Base-by-base conservation (phyloP, 2,113 vertebrate genomes). In the Entosphenus tridentatus region DNA sequence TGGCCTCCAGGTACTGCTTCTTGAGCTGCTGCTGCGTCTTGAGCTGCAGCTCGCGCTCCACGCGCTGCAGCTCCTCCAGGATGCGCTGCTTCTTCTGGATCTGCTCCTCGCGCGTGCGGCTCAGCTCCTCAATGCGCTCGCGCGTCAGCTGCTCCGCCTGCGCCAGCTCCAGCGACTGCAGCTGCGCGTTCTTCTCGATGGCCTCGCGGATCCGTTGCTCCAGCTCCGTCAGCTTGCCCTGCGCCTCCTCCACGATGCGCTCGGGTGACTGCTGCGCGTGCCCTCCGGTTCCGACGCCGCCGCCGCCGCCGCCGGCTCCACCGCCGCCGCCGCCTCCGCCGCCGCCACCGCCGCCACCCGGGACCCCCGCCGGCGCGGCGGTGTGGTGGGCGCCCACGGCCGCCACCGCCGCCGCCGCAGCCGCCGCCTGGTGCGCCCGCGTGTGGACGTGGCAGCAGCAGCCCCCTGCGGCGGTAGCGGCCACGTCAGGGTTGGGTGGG, bases 11-110 rank as follows among this genome's bases (percentile, higher is more conserved):
- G 83, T 89, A 96, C 83, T 98, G 91, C 95, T 96, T 96, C 88
- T 88, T 95, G 86, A 98, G 89, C 79, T 98, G 91, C 83, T 96
- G 91, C 73, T 96, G 90, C 74, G 91, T 96, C 87, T 98, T 98
- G 78, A 96, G 84, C 82, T 96, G 91, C 78, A 96, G 84, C 80
- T 96, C 91, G 77, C 91, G 87, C 80, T 97, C 93, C 75, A 97
- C 93, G 81, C 96, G 96, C 81, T 97, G 93, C 75, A 97, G 83
- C 80, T 97, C 93, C 82, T 97, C 96, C 77, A 97, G 78, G 81
- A 96, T 97, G 84, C 95, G 95, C 85, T 97, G 96, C 82, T 97
- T 97, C 83, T 97, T 97, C 83, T 97, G 93, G 73, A 96, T 90
- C 88, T 97, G 93, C 77, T 97, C 93, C 82, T 97, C 93, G 76